Evolutionary conservation across 2,113 vertebrate species (phyloP), one percentile per base, ranked within the genome.

Genomic region (Blennius ocellaris): DNA sequence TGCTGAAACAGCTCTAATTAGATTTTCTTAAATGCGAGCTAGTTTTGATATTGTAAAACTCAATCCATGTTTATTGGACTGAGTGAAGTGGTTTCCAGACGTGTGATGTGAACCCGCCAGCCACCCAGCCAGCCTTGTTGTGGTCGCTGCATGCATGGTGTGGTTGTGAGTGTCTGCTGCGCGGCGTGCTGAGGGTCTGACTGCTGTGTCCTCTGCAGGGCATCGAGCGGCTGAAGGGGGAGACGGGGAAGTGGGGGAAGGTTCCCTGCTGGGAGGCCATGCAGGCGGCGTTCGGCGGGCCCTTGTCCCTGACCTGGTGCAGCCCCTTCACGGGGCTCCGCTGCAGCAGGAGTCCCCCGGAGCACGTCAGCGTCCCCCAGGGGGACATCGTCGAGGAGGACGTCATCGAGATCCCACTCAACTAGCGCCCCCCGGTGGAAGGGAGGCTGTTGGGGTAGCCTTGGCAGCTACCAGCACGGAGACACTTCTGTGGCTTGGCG

Each of bases 191-290:
- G 21, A 70, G 1, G 14, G 11, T 14, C 38, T 74, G 39, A 54
- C 14, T 66, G 36, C 55, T 58, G 21, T 84, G 50, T 92, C 69
- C 53, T 80, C 89, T 82, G n/a, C 92, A 99, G 97, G 96, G 95
- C 40, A 99, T 99, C 3, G 97, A 99, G 78, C 95, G 95, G 49
- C 94, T 99, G 66, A 96, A 99, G 74, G 93, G 96, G 1, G 94
- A 98, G 87, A 89, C 92, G 3, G 94, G 94, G 5, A 95, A 89
- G 8, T 95, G 96, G 95, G 92, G 92, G 84, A 96, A 80, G 89
- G 81, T 56, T 8, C 70, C 90, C 0, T 92, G 93, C 81, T 96
- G 96, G 95, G 92, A 94, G 75, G 92, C 93, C 6, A 90, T 96
- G 90, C 89, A 94, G 78, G 76, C 87, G 70, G 94, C 96, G 0